phyloP scores from a whole-genome alignment of 2,888 invertebrate species.

The Chironomus riparius region DNA sequence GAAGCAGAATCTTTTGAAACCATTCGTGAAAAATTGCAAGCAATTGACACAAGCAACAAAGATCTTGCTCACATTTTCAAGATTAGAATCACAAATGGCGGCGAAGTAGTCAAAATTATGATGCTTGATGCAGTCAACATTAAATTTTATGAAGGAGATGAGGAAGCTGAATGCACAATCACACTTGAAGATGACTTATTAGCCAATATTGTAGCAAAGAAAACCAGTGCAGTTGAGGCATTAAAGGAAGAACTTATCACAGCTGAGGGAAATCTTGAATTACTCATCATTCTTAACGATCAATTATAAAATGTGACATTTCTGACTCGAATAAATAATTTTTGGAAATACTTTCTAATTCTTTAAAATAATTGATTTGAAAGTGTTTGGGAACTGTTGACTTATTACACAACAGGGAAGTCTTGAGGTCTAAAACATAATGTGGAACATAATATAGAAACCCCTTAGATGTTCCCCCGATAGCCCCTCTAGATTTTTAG shows the following conservation, averaged over 20 bases:
- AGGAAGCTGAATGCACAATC: conserved; percentile 28
- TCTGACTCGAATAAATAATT: no score
- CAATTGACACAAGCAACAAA: conserved; percentile 28
- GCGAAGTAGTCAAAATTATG: conserved; percentile 29
- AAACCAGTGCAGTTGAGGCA: conserved; percentile 28
- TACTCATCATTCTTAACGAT: conserved; percentile 2
- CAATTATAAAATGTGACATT: neutral
- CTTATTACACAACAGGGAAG: no score
- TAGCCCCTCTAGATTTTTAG: no score
- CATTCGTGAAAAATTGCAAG: conserved; percentile 28
- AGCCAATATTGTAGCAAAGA: conserved; percentile 27
- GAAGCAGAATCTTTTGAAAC: conserved; percentile 28
- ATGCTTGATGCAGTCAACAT: conserved; percentile 29
- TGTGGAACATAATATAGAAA: no score
- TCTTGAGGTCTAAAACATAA: no score
- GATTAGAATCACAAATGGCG: conserved; percentile 29
- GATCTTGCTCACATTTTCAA: conserved; percentile 29
- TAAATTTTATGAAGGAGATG: conserved; percentile 26
- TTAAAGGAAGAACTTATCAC: conserved; percentile 29
- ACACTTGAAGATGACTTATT: conserved; percentile 29
- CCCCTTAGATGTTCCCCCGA: no score
- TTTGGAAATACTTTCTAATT: no score
- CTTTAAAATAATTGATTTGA: no score
- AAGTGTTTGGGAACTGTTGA: no score
- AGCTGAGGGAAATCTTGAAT: conserved; percentile 19